Conservation (phyloP, 2,113 vertebrate species). For the Microtus ochrogaster region DNA sequence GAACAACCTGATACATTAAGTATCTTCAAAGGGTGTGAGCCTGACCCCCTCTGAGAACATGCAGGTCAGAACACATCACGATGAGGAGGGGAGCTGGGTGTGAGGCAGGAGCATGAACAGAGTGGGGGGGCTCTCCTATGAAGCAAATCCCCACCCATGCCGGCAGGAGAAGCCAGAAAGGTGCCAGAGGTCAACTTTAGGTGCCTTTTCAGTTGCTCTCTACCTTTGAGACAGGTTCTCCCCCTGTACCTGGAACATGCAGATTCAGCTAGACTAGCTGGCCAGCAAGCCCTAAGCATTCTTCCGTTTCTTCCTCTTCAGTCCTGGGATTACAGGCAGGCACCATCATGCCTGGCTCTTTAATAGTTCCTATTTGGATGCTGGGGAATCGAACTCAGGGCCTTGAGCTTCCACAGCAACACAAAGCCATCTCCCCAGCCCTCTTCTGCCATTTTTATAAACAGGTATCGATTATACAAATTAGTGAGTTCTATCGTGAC, state of each 20-base stretch:
- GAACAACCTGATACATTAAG: constrained; percentile 33
- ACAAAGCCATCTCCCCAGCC: neutral
- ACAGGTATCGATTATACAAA: neutral
- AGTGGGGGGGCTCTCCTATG: neutral
- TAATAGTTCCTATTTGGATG: neutral
- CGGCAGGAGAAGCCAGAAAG: neutral
- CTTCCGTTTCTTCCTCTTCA: neutral
- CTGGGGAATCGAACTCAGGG: neutral
- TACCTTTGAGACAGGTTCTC: neutral
- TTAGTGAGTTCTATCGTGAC: neutral
- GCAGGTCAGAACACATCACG: neutral
- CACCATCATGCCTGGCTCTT: neutral
- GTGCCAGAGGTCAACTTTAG: neutral
- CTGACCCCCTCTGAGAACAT: neutral
- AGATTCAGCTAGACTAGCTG: neutral
- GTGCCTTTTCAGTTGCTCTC: no score
- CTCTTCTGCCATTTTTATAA: neutral
- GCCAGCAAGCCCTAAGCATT: neutral
- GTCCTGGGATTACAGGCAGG: neutral
- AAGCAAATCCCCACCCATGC: neutral
- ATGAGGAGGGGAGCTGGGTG: neutral
- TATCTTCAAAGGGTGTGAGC: neutral
- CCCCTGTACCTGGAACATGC: neutral
- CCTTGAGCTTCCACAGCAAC: no score
- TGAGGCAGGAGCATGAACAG: neutral